Conservation (phyloP, 2,113 vertebrate genomes). For the Mesembrinibis cayennensis region DNA sequence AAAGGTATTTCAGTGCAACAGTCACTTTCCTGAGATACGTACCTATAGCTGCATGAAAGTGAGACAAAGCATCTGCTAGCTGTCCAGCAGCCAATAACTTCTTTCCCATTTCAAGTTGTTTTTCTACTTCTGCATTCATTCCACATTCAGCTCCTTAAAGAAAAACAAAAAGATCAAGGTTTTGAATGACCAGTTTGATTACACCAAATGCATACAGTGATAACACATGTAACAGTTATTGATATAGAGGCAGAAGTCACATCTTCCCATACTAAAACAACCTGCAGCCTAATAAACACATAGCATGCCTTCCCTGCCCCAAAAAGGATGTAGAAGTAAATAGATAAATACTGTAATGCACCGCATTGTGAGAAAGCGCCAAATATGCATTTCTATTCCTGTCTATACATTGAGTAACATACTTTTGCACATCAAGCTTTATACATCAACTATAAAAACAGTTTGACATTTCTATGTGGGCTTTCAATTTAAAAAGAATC, state of each 20-base stretch:
- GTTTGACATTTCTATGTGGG: not conserved
- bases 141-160: constrained; percentile 90
- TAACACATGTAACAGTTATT: accelerated
- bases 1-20: not conserved
- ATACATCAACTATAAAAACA: not conserved
- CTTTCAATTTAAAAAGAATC: not conserved
- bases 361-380: not conserved
- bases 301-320: not conserved
- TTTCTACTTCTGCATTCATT: constrained; percentile 90
- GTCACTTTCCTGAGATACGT: constrained; percentile 43
- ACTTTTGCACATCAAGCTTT: not conserved
- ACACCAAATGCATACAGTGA: not conserved
- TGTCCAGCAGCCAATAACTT: constrained; percentile 96
- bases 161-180: not conserved
- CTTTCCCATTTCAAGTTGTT: constrained; percentile 98
- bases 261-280: not conserved
- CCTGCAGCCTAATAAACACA: not conserved
- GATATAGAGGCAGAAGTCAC: not conserved
- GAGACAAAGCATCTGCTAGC: constrained; percentile 94
- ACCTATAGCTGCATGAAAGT: constrained; percentile 97
- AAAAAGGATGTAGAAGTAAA: not conserved
- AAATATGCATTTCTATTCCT: not conserved
- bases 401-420: not conserved
- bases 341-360: not conserved
- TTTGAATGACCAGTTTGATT: not conserved